Percentiles rank a stretch among this genome's conserved stretches.
Evolutionary conservation across 2,113 vertebrate genomes (phyloP).

Genomic region (Rhipidura dahli): DNA sequence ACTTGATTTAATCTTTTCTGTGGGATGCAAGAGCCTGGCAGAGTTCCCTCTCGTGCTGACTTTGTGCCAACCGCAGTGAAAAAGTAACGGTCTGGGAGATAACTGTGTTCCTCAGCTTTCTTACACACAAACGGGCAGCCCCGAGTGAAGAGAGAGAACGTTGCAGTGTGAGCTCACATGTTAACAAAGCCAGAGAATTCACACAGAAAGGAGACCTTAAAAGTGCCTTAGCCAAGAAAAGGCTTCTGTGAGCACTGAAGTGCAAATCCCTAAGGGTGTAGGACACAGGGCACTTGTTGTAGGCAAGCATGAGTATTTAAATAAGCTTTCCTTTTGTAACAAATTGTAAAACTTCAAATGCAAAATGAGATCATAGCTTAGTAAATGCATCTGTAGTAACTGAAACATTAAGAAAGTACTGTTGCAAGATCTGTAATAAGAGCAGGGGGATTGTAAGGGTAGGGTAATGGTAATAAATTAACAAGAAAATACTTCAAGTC

Average conservation of each 20-base stretch:
- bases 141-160: rapidly evolving
- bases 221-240: not conserved
- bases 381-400: not conserved
- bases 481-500: not conserved
- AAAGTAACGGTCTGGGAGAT: not conserved
- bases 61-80: not conserved
- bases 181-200: not conserved
- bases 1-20: not conserved
- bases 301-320: not conserved
- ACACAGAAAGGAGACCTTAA: not conserved
- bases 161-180: not conserved
- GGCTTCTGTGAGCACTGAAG: not conserved
- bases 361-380: not conserved
- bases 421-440: not conserved
- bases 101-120: not conserved
- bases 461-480: not conserved
- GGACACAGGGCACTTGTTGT: not conserved
- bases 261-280: not conserved
- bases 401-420: not conserved
- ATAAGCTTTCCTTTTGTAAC: not conserved
- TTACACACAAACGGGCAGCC: not conserved
- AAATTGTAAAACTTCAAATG: not conserved
- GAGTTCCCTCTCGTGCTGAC: not conserved
- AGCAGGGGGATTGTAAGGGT: not conserved
- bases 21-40: not conserved